Evolutionary conservation across 2,113 vertebrate species (phyloP).

Genomic region (Neotoma lepida): DNA sequence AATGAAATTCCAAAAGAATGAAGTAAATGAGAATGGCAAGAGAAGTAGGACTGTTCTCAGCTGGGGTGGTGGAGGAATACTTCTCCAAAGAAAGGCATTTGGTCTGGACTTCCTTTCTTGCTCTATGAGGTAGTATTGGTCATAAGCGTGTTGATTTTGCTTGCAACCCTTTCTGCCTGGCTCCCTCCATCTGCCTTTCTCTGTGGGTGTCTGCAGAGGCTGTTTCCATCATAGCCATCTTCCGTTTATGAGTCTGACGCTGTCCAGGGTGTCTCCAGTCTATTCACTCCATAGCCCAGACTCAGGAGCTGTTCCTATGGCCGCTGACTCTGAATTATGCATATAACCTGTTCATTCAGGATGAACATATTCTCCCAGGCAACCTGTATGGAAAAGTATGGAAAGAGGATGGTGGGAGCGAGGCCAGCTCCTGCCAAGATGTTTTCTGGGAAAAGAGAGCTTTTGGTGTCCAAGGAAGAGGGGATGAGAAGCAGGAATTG

Average conservation of each 20-base stretch:
- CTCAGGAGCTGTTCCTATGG: neutral
- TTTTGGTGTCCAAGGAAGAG: neutral
- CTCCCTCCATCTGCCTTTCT: neutral
- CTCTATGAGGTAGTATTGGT: neutral
- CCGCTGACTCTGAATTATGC: neutral
- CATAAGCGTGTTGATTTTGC: neutral
- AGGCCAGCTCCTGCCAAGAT: neutral
- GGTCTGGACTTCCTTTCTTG: neutral
- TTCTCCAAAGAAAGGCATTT: neutral
- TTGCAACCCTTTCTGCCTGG: neutral
- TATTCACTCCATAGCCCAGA: neutral
- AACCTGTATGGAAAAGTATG: neutral
- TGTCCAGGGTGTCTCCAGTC: neutral
- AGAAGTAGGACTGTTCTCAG: neutral
- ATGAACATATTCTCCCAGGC: neutral
- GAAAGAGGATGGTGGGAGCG: neutral
- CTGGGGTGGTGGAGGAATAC: no score
- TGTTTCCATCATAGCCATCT: neutral
- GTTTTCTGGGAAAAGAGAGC: slow-evolving; percentile 18
- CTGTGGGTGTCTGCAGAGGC: neutral
- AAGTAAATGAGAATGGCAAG: neutral
- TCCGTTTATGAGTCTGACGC: neutral
- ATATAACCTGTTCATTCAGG: neutral
- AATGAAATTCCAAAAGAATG: neutral
- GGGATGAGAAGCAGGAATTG: neutral